These are phyloP conservation scores for Peromyscus nudipes DNA, from an alignment of 2,797 vertebrate species.

Conservation along the genomic window DNA sequence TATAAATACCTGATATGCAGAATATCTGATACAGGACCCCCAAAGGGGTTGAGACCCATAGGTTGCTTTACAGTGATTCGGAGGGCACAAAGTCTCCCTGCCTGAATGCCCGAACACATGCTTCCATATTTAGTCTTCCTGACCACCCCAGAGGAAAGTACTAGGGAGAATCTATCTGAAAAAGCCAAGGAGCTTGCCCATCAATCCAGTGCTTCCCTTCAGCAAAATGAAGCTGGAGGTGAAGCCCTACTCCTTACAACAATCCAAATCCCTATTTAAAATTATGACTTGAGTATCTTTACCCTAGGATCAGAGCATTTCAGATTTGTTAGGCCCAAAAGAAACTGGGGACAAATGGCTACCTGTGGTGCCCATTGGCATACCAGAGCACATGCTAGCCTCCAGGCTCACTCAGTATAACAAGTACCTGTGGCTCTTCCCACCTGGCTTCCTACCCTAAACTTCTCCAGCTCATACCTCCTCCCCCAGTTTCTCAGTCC, in stretches of 20 bases:
- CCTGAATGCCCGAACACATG: fast-evolving
- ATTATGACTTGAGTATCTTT: not conserved
- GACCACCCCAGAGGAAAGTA: not conserved
- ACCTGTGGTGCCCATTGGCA: not conserved
- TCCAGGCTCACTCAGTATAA: not conserved
- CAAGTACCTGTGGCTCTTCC: not conserved
- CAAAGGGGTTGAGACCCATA: not conserved
- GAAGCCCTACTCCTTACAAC: not conserved
- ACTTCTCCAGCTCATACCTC: not conserved
- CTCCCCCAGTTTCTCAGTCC: not conserved
- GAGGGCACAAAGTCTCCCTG: not conserved
- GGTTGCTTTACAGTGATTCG: not conserved
- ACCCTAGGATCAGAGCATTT: not conserved
- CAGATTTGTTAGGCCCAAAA: not conserved
- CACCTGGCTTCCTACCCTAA: not conserved
- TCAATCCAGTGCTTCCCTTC: not conserved
- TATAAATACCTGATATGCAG: not conserved
- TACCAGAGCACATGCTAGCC: not conserved
- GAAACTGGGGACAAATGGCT: not conserved
- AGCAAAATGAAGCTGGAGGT: not conserved
- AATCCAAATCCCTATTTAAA: not conserved
- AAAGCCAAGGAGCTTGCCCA: not conserved
- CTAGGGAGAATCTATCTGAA: not conserved
- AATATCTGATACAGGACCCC: not conserved
- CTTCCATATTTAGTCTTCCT: not conserved